Base-by-base conservation (phyloP, 1,140 invertebrate genomes). In the Drosophila yakuba region DNA sequence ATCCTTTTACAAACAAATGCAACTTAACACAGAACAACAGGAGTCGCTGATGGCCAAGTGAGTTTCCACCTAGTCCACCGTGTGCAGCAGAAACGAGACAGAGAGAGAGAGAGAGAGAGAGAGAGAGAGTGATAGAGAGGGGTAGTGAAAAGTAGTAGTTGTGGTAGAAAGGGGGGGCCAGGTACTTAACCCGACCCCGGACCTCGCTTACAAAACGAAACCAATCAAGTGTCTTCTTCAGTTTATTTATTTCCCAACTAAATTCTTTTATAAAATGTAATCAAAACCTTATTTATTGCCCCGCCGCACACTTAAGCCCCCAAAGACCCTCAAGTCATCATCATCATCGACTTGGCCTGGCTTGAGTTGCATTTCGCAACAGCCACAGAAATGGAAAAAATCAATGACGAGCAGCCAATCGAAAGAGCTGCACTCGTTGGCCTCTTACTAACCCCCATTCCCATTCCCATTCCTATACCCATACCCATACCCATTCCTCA, bases 1-100 rank as follows among this genome's bases (percentile, higher is more conserved):
- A 97, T 97, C 97, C 96, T 97, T 97, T 97, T 95, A 94, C 94
- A 94, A 95, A 80, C 90, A 91, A 80, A 83, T 91, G 77, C 75
- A 74, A 66, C 47, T 75, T 35, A 78, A 85, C 47, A 72, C 89
- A 63, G 63, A 83, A 43, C 74, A 73, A 14, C 80, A 72, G 54
- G 45, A 73, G 41, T 50, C 56, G 55, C 82, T 67, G 67, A 83
- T 91, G 81, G 83, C 78, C 82, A 91, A 91, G 91, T 92, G 75
- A 92, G 91, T 91, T 89, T 75, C 62, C 56, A 57, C 57, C 39
- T 55, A 71, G 63, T 79, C 72, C 72, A 59, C 35, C 35, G 45
- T 73, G 58, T 55, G 54, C 45, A 69, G 32, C 28, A 39, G 39
- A 47, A 60, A 23, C 25, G 35, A 47, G 60, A 32, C 20, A 48